These are phyloP conservation scores for Dione juno DNA, from an alignment of 2,888 invertebrate species.

Conservation along the genomic window DNA sequence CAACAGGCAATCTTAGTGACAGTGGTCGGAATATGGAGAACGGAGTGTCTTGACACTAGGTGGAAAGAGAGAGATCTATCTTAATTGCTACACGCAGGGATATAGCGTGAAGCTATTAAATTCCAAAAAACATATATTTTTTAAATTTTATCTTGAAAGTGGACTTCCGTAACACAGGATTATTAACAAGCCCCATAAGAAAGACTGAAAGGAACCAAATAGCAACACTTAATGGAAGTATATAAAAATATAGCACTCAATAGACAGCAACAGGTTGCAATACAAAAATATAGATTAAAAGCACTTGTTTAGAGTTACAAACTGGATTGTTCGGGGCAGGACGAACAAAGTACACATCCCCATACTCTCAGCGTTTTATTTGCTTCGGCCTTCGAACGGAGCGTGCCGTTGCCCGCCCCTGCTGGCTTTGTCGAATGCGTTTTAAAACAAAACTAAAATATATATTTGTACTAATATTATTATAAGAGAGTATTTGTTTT, in stretches of 20 bases:
- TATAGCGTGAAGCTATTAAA: too few species aligned
- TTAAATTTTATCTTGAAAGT: too few species aligned
- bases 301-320: conserved; percentile 21
- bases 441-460: conserved; percentile 32
- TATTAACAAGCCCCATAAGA: too few species aligned
- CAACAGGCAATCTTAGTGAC: too few species aligned
- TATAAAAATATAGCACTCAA: background rate
- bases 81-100: too few species aligned
- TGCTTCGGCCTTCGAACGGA: conserved; percentile 26
- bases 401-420: conserved; percentile 29
- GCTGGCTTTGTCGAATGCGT: conserved; percentile 31
- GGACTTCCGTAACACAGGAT: too few species aligned
- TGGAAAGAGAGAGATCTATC: too few species aligned
- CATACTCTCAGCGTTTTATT: conserved; percentile 31
- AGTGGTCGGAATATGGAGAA: too few species aligned
- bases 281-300: conserved; percentile 23
- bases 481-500: background rate
- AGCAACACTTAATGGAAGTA: background rate
- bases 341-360: conserved; percentile 20
- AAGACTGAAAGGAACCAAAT: background rate
- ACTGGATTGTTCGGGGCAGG: conserved; percentile 16
- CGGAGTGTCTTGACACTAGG: too few species aligned
- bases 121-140: too few species aligned
- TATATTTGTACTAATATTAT: conserved; percentile 18
- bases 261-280: conserved; percentile 19